These are phyloP conservation scores for Siniperca chuatsi DNA, from an alignment of 2,113 vertebrate genomes.

Conservation along the genomic window DNA sequence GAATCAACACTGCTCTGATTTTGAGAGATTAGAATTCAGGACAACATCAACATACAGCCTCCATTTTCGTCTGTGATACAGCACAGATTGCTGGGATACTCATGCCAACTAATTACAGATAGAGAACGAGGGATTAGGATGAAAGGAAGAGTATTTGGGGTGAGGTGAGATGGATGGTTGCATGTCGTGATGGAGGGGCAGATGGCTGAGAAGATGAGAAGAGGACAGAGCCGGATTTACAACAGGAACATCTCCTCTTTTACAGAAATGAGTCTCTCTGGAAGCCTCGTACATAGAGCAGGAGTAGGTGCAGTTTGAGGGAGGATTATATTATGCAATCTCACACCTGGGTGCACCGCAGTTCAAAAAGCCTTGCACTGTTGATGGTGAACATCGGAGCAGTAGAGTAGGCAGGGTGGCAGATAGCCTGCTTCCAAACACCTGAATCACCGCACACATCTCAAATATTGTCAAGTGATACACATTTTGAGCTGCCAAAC, in stretches of 20 bases:
- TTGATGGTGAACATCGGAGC: constrained; percentile 6
- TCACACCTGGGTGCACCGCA: constrained; percentile 37
- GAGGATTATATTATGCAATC: constrained; percentile 53
- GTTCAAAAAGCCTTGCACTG: constrained; percentile 14
- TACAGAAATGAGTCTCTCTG: constrained; percentile 28
- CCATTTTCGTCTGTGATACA: constrained; percentile 12
- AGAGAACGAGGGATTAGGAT: constrained; percentile 40
- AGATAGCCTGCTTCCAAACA: not conserved
- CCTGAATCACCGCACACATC: not conserved
- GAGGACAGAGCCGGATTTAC: constrained; percentile 11
- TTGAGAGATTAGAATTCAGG: constrained; percentile 54
- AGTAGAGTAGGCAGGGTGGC: not conserved
- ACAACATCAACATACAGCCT: constrained; percentile 39
- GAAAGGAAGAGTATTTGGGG: constrained; percentile 30
- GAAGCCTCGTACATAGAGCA: not conserved
- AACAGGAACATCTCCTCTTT: constrained; percentile 19
- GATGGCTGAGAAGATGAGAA: constrained; percentile 29
- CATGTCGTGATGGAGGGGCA: constrained; percentile 24
- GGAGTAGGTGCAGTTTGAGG: not conserved
- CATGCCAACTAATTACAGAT: constrained; percentile 48
- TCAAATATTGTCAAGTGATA: constrained; percentile 5
- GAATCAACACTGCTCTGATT: constrained; percentile 57
- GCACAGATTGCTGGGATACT: constrained; percentile 16
- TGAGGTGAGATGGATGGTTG: constrained; percentile 38
- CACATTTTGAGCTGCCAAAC: constrained; percentile 16